Conservation (phyloP, 1,140 invertebrate species). For the Kradibia gibbosae region DNA sequence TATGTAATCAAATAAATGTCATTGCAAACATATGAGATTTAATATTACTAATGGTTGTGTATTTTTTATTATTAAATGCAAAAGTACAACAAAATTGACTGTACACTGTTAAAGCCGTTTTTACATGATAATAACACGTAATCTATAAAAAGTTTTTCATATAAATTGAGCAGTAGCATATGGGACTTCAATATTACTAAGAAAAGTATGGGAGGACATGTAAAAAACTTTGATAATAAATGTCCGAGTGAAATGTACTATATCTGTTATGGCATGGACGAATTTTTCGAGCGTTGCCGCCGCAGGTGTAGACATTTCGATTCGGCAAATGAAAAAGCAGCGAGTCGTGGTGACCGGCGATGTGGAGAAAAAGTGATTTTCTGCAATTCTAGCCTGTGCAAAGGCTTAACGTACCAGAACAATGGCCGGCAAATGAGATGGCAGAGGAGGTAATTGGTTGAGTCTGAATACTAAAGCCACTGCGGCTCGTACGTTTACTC, state of each 20-base stretch:
- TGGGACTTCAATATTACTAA: neutral
- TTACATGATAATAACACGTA: neutral
- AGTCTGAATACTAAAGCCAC: neutral
- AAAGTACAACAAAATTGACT: no score
- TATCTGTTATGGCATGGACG: neutral
- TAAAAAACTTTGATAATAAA: slow-evolving; percentile 28
- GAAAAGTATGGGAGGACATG: neutral
- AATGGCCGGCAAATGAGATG: slow-evolving; percentile 47
- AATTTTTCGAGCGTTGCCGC: slow-evolving; percentile 2
- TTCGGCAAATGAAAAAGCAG: neutral
- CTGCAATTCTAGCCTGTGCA: neutral
- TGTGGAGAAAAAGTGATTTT: slow-evolving; percentile 42
- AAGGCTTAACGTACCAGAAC: slow-evolving; percentile 32
- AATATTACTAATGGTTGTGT: no score
- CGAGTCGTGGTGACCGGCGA: neutral
- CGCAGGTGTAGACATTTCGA: slow-evolving; percentile 26
- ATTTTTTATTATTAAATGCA: no score
- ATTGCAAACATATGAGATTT: no score
- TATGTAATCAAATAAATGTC: no score
- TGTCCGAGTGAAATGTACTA: slow-evolving; percentile 19
- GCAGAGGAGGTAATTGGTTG: slow-evolving; percentile 33
- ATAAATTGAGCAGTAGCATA: neutral
- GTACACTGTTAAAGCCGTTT: neutral
- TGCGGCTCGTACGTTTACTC: slow-evolving; percentile 21
- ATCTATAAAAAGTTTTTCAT: slow-evolving; percentile 1